Base-by-base conservation (phyloP, 2,797 vertebrate species). In the Sebastes nivosus region DNA sequence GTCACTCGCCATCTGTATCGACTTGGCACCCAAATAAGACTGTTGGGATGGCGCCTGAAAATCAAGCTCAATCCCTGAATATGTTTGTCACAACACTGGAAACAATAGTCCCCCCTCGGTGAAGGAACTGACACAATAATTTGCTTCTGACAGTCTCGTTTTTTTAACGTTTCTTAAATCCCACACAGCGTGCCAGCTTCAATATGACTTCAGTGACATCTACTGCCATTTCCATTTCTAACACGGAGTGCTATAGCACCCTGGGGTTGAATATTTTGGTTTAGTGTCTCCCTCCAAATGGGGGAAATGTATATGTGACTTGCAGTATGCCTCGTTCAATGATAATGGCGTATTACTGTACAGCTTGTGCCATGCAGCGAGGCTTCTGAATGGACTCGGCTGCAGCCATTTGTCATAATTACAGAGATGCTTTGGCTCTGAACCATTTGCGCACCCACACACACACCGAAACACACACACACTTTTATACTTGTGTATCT, bases 361-460 rank as follows among this genome's bases (percentile, higher is more conserved):
- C 58, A 46, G 79, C 81, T 73, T 83, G 79, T 75, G 61, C 75
- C 78, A 59, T 24, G 63, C 71, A 81, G 75, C n/a, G 11, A 60
- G 77, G 82, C 73, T 75, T 78, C 79, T 82, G 83, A 83, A 88
- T 81, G 70, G 83, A 87, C 85, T 84, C 63, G 18, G 72, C 85
- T 78, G 70, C 69, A 72, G 77, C 83, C 79, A 93, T 94, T 95
- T 91, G 91, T 94, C 90, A 94, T 93, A 88, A 95, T 95, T 95
- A 94, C 80, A 71, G 82, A 74, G 67, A 88, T 59, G 74, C 77
- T 86, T 83, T 86, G 77, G 82, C 86, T 78, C 68, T 73, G 64
- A 83, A 85, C 79, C 75, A 70, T 72, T 81, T 72, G 29, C 0
- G 6, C 6, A 6, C 32, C 12, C 73, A 52, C 29, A 42, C 70